phyloP scores from a whole-genome alignment of 2,113 vertebrate genomes.

The Entelurus aequoreus region DNA sequence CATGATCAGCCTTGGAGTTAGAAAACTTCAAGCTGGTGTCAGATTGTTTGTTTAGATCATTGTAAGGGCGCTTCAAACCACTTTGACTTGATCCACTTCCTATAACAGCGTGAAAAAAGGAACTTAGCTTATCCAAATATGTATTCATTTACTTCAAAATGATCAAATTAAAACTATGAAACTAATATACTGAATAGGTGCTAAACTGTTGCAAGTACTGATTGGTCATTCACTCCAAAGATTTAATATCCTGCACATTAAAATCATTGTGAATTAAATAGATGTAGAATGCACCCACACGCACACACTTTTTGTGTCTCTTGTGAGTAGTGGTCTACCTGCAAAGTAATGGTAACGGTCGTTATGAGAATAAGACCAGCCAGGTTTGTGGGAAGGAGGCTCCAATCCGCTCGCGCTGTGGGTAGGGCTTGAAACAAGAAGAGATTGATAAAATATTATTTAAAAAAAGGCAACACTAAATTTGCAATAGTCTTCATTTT shows the following conservation, averaged over 20 bases:
- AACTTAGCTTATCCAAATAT: background rate
- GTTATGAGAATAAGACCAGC: slow-evolving; percentile 42
- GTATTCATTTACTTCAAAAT: background rate
- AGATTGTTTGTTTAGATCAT: slow-evolving; percentile 6
- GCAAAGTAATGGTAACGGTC: slow-evolving; percentile 13
- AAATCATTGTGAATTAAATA: background rate
- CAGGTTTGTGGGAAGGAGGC: slow-evolving; percentile 32
- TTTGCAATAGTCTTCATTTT: too few species aligned
- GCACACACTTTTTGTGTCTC: too few species aligned
- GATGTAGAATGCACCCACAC: background rate
- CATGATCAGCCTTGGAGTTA: slow-evolving; percentile 3
- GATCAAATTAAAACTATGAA: background rate
- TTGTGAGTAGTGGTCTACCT: slow-evolving; percentile 26
- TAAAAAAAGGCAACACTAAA: too few species aligned
- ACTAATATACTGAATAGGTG: background rate
- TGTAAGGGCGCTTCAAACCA: slow-evolving; percentile 29
- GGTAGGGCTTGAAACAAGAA: slow-evolving; percentile 34
- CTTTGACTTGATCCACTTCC: slow-evolving; percentile 4
- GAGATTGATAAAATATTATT: background rate
- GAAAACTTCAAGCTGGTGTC: background rate
- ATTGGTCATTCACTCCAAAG: too few species aligned
- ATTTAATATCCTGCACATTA: too few species aligned
- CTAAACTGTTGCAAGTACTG: background rate
- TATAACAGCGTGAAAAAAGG: background rate
- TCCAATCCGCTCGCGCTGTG: slow-evolving; percentile 12